phyloP scores from a whole-genome alignment of 2,797 vertebrate genomes.

The Chloroceryle inda region DNA sequence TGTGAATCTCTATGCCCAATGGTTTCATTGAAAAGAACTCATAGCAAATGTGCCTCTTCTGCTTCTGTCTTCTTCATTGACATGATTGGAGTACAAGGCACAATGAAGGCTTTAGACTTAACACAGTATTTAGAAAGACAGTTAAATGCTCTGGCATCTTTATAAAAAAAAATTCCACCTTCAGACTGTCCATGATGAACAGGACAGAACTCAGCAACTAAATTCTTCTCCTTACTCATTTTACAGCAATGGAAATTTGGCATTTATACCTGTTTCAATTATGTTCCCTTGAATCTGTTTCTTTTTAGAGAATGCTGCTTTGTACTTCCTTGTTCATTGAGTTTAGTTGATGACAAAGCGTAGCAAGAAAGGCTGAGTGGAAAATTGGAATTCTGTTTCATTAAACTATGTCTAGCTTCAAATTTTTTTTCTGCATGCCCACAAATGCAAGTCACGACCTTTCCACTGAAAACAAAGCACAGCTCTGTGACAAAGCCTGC shows the following conservation, averaged over 20 bases:
- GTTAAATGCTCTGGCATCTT: constrained; percentile 9
- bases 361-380: constrained; percentile 27
- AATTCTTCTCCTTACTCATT: background rate
- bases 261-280: constrained; percentile 27
- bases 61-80: background rate
- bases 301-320: constrained; percentile 10
- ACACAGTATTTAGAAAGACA: background rate
- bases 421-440: background rate
- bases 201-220: background rate
- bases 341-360: background rate
- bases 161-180: background rate
- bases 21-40: background rate
- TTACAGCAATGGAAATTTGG: constrained; percentile 41
- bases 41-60: background rate
- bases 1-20: background rate
- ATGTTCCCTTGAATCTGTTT: constrained; percentile 29
- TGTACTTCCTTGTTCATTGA: constrained; percentile 12
- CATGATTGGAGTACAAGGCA: background rate
- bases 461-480: constrained; percentile 25
- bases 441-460: background rate
- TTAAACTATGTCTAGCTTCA: background rate
- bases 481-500: background rate
- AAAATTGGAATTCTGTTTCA: constrained; percentile 18
- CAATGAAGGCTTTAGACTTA: background rate
- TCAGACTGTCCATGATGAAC: constrained; percentile 2